These are phyloP conservation scores for Chromis chromis DNA, from an alignment of 2,797 vertebrate species.

Conservation along the genomic window DNA sequence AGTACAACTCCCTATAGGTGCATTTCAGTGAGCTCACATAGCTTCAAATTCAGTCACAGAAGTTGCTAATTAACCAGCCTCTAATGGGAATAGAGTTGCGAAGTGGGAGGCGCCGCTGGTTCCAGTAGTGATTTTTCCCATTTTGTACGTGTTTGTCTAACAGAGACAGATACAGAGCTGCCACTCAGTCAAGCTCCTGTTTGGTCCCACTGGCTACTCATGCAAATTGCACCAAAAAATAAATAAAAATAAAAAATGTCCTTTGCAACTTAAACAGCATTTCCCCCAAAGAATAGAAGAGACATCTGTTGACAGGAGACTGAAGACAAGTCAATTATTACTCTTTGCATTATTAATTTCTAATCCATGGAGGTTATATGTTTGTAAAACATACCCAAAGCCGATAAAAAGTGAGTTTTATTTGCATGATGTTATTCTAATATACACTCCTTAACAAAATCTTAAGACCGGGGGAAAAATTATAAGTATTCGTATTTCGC, in stretches of 20 bases:
- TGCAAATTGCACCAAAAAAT: neutral
- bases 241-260: neutral
- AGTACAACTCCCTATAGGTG: slow-evolving; percentile 1
- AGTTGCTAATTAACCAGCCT: neutral
- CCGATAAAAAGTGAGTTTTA: neutral
- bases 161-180: neutral
- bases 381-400: neutral
- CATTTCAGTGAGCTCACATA: slow-evolving; percentile 5
- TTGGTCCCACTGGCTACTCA: neutral
- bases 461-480: too few relatives aligned
- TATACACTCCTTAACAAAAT: too few relatives aligned
- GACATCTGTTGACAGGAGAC: neutral
- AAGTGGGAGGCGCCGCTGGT: neutral
- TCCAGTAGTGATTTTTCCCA: neutral
- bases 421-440: neutral
- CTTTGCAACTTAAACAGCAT: neutral
- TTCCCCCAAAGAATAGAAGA: neutral
- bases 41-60: neutral
- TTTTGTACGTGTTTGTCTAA: neutral
- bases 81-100: neutral
- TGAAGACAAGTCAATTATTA: neutral
- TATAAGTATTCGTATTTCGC: too few relatives aligned
- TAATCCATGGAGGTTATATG: neutral
- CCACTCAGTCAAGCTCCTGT: too few relatives aligned
- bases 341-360: neutral